A percentile compares a stretch with the other conserved stretches of the same genome.
Conservation (phyloP, 2,888 invertebrate genomes). For the Eustalomyia histrio region DNA sequence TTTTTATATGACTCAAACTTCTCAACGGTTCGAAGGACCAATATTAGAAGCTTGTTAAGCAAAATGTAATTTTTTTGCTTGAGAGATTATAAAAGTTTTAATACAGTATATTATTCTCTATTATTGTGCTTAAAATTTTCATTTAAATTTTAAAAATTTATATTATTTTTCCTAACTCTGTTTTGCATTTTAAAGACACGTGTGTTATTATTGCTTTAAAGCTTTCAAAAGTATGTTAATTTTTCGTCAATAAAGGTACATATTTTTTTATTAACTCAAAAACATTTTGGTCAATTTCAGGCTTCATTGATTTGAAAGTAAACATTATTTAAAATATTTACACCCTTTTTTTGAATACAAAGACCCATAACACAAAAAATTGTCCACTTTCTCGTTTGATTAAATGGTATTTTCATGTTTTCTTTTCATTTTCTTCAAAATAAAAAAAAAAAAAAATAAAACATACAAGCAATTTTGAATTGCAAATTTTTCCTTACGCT, state of each 20-base stretch:
- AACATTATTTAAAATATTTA: conserved; percentile 33
- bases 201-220: conserved; percentile 47
- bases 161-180: neutral
- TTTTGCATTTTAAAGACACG: conserved; percentile 47
- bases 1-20: too few relatives aligned
- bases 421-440: conserved; percentile 73
- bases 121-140: too few relatives aligned
- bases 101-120: too few relatives aligned
- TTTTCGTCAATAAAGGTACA: conserved; percentile 36
- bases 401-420: conserved; percentile 77
- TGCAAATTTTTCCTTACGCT: conserved; percentile 58
- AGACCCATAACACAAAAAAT: neutral
- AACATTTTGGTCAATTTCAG: conserved; percentile 77
- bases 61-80: too few relatives aligned
- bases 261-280: conserved; percentile 33
- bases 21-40: too few relatives aligned
- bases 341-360: conserved; percentile 34
- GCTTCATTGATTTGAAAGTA: conserved; percentile 72
- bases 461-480: conserved; percentile 47
- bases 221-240: conserved; percentile 49
- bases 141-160: neutral
- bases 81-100: too few relatives aligned
- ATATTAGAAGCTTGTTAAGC: too few relatives aligned
- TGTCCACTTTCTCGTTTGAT: conserved; percentile 53
- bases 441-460: too few relatives aligned